Evolutionary conservation across 1,140 invertebrate genomes (phyloP).

Genomic region (Anoplophora glabripennis): DNA sequence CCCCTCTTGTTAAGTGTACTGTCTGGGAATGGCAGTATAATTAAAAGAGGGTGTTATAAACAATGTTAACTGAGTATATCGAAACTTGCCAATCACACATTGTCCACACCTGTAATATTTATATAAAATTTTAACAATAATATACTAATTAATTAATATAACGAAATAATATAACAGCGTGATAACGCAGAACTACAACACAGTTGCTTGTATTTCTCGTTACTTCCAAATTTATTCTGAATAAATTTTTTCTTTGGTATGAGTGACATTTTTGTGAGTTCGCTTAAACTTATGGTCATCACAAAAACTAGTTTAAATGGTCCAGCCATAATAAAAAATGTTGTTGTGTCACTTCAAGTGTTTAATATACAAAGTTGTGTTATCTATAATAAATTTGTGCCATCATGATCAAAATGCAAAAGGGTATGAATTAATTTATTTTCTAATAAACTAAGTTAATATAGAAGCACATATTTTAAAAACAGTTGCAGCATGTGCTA

Average conservation of each 20-base stretch:
- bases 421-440: slow-evolving; percentile 14
- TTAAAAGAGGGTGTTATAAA: slow-evolving; percentile 17
- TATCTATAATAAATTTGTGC: slow-evolving; percentile 23
- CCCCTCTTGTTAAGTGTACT: slow-evolving; percentile 14
- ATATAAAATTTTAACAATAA: slow-evolving; percentile 48
- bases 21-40: slow-evolving; percentile 33
- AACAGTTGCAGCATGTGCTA: slow-evolving; percentile 28
- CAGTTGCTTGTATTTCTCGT: slow-evolving; percentile 13
- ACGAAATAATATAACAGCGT: slow-evolving; percentile 35
- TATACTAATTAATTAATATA: slow-evolving; percentile 35
- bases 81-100: slow-evolving; percentile 25
- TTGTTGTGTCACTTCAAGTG: slow-evolving; percentile 1
- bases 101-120: slow-evolving; percentile 41
- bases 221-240: slow-evolving; percentile 15
- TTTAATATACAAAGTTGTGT: slow-evolving; percentile 20
- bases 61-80: not conserved
- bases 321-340: slow-evolving; percentile 29
- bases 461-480: slow-evolving; percentile 25
- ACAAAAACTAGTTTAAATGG: slow-evolving; percentile 17
- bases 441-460: slow-evolving; percentile 11
- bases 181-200: slow-evolving; percentile 26
- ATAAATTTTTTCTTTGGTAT: slow-evolving; percentile 32
- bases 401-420: slow-evolving; percentile 25
- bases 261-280: slow-evolving; percentile 40
- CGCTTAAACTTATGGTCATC: slow-evolving; percentile 19